Evolutionary conservation across 2,113 vertebrate genomes (phyloP), one percentile per base, ranked within the genome.

Genomic region (Equus quagga): DNA sequence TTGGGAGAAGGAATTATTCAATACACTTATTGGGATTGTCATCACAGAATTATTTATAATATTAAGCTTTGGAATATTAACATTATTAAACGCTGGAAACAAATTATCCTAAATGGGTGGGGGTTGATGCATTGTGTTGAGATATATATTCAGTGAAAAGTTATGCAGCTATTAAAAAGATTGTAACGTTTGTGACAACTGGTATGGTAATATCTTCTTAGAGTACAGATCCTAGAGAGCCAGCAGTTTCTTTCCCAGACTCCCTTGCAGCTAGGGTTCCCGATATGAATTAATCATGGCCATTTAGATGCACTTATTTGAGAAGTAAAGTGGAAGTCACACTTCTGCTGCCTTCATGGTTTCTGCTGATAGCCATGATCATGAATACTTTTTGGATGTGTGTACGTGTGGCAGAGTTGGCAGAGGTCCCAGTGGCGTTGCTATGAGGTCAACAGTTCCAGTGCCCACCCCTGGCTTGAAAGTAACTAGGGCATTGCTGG

Each of bases 191-290:
- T 80, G 28, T 54, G 69, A 65, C 62, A n/a, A 12, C n/a, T 46
- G 26, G 12, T 15, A n/a, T n/a, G 26, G 14, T 73, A 95, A 62
- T 41, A 33, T 18, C 19, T 88, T 78, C 41, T 51, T 36, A 2
- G 36, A 64, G 11, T n/a, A 46, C 49, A n/a, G 14, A 83, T 15
- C 69, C 46, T 46, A 8, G 78, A 13, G 23, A 46, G 62, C 49
- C 12, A 19, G 60, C 9, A 46, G 2, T 31, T 2, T 70, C 8
- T 87, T 83, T 93, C 56, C 54, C 19, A 51, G 87, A 83, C 31
- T 87, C 67, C 75, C 73, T 92, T 54, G 87, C 46, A 89, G 67
- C 87, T 56, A 95, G 26, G 11, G 41, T 21, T 96, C n/a, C 44
- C 31, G 56, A 41, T 76, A 49, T n/a, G 49, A 95, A 67, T 60